Percentiles rank a stretch among this genome's conserved stretches.
Conservation (phyloP, 2,888 invertebrate species). For the Sphaeridia pumilis region DNA sequence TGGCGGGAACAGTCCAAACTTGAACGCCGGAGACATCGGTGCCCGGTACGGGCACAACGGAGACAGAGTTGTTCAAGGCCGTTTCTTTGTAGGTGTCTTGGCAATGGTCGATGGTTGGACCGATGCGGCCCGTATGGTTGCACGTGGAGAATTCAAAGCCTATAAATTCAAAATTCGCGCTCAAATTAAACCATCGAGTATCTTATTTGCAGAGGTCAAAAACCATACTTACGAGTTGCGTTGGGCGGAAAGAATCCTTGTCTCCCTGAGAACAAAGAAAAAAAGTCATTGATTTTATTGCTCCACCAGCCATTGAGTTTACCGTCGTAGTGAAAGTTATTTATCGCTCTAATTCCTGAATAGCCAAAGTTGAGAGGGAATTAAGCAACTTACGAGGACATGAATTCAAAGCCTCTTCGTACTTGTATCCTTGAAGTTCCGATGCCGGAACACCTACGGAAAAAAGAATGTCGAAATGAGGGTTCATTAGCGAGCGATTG, state of each 20-base stretch:
- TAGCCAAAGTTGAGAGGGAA: too few species aligned
- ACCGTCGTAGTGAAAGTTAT: too few species aligned
- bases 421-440: slow-evolving; percentile 58
- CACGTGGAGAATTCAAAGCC: slow-evolving; percentile 66
- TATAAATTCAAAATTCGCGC: too few species aligned
- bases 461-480: slow-evolving; percentile 9
- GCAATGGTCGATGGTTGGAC: slow-evolving; percentile 63
- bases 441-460: slow-evolving; percentile 48
- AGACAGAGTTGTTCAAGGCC: slow-evolving; percentile 44
- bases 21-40: slow-evolving; percentile 54
- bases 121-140: slow-evolving; percentile 58
- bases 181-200: background rate
- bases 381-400: too few species aligned
- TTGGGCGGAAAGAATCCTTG: too few species aligned
- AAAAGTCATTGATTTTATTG: too few species aligned
- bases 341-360: too few species aligned
- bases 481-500: too few species aligned
- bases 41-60: slow-evolving; percentile 50
- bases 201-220: background rate
- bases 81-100: slow-evolving; percentile 54
- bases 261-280: too few species aligned
- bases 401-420: slow-evolving; percentile 18
- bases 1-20: slow-evolving; percentile 68
- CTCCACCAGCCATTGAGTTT: too few species aligned
- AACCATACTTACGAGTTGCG: too few species aligned